Conservation (phyloP, 35 echinoderm and acorn worm genomes). For the Heliocidaris erythrogramma region DNA sequence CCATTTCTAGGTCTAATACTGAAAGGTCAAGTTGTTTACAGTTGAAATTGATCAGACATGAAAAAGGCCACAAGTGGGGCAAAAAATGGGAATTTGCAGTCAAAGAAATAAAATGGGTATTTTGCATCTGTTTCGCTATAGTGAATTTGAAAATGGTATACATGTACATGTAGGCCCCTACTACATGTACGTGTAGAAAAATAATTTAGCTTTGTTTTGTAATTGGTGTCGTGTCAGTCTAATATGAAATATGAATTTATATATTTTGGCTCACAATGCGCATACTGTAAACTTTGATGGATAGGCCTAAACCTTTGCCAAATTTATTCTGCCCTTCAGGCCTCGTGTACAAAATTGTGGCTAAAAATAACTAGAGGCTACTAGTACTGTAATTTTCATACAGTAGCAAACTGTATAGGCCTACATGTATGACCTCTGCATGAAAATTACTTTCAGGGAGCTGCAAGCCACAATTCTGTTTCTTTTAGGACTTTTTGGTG, state of each 20-base stretch:
- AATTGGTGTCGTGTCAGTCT: no score
- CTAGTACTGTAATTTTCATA: neutral
- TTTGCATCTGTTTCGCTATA: neutral
- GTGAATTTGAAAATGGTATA: neutral
- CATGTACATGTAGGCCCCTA: neutral
- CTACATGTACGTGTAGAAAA: no score
- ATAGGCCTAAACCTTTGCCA: neutral
- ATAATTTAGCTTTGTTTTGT: no score
- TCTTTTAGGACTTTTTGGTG: no score
- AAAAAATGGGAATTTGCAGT: neutral
- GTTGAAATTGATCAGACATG: neutral
- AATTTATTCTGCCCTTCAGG: neutral
- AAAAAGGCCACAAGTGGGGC: no score
- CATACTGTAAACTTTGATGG: neutral
- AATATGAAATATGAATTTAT: no score
- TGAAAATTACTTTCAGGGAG: no score
- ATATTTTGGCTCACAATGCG: no score
- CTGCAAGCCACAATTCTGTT: no score
- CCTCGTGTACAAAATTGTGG: neutral
- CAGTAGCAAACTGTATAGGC: neutral
- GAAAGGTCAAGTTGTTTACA: slow-evolving; percentile 11
- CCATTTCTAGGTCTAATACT: neutral
- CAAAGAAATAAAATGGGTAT: neutral
- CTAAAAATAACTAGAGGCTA: neutral
- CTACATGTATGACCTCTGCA: no score